Conservation (phyloP, 2,797 vertebrate genomes). For the Salarias fasciatus region DNA sequence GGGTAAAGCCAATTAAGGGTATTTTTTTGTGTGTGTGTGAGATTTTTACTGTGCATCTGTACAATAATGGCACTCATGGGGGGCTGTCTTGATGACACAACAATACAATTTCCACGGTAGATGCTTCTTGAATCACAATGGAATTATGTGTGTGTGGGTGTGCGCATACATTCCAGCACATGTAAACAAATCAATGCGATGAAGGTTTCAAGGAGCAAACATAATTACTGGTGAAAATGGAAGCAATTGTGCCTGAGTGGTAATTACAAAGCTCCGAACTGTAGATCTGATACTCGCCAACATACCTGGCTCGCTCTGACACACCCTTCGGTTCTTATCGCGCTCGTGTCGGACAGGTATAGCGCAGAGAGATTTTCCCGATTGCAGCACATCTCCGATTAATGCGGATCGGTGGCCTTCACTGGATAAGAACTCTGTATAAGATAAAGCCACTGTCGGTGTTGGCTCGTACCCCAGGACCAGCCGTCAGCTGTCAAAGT, state of each 20-base stretch:
- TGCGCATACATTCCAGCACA: conserved; percentile 33
- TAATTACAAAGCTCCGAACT: conserved; percentile 59
- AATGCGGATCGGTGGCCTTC: conserved; percentile 53
- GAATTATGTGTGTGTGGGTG: conserved; percentile 3
- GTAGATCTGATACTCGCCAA: conserved; percentile 50
- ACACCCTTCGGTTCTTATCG: conserved; percentile 20
- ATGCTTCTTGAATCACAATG: conserved; percentile 62
- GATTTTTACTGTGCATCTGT: conserved; percentile 70
- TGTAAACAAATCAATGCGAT: conserved; percentile 69
- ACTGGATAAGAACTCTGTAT: conserved; percentile 45
- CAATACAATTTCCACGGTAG: conserved; percentile 63
- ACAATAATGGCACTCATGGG: conserved; percentile 66
- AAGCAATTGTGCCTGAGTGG: conserved; percentile 47
- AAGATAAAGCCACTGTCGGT: conserved; percentile 56
- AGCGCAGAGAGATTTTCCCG: conserved; percentile 37
- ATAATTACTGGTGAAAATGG: conserved; percentile 63
- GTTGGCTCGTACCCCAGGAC: conserved; percentile 52
- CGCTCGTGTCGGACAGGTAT: conserved; percentile 7
- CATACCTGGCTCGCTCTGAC: conserved; percentile 38
- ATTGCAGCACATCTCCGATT: conserved; percentile 51
- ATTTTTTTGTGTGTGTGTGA: conserved; percentile 36
- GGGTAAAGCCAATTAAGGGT: conserved; percentile 74
- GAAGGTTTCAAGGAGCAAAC: conserved; percentile 56
- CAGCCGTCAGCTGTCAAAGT: conserved; percentile 54
- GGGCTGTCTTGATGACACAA: conserved; percentile 69